Conservation (phyloP, 2,888 invertebrate genomes). For the Diaphora mendica region DNA sequence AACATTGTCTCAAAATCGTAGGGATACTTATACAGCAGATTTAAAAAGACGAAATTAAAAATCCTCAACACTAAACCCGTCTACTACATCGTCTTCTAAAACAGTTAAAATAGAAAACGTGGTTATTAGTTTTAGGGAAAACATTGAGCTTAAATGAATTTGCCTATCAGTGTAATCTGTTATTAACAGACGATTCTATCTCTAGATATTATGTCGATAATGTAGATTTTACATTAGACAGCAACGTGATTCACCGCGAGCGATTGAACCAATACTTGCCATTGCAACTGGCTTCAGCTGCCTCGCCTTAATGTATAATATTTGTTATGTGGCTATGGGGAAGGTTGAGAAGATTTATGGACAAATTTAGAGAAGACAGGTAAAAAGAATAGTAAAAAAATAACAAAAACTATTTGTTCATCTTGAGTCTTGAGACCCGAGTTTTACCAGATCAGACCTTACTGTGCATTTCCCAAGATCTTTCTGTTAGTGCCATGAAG, state of each 20-base stretch:
- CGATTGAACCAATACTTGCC: background rate
- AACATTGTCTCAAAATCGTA: background rate
- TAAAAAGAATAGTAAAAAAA: too few species aligned
- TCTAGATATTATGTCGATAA: background rate
- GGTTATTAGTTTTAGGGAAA: background rate
- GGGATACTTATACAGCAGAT: background rate
- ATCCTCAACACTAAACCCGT: background rate
- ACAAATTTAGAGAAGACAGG: too few species aligned
- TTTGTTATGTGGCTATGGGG: too few species aligned
- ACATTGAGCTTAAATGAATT: background rate
- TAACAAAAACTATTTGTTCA: too few species aligned
- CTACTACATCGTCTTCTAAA: background rate
- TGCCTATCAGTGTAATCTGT: background rate
- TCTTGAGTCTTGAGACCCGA: too few species aligned
- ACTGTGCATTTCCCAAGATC: too few species aligned
- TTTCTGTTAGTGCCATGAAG: too few species aligned
- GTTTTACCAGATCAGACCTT: too few species aligned
- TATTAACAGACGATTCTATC: constrained; percentile 1
- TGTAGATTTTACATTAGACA: background rate
- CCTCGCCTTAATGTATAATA: background rate
- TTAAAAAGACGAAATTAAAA: background rate
- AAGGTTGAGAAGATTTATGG: too few species aligned
- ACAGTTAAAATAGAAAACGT: background rate
- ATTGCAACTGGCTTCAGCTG: background rate
- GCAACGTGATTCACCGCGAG: background rate